Base-by-base conservation (phyloP, 2,888 invertebrate genomes). In the Thelaira solivaga region DNA sequence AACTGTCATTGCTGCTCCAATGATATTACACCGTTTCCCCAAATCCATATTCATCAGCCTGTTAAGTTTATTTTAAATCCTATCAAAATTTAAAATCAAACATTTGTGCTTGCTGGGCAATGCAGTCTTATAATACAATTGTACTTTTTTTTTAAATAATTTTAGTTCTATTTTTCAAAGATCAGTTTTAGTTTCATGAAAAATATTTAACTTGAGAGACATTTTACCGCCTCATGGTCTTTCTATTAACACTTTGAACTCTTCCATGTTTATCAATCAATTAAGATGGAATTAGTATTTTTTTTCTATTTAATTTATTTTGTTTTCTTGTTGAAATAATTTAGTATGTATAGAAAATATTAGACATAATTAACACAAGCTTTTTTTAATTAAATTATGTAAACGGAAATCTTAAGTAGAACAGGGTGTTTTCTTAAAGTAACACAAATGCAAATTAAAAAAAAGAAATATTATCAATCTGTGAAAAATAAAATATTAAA, bases 171-270 rank as follows among this genome's bases (percentile, higher is more conserved):
- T 24, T 8, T n/a, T 55, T 20, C 7, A 34, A 16, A 20, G 16
- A 20, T 22, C 8, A 43, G 41, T 51, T 29, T 13, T 53, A 31
- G n/a, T 29, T 11, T 16, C 13, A 20, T 20, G 2, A 20, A 49
- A 22, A 7, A 4, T 43, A 20, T 2, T 2, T 7, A 22, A 3
- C 18, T 45, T 34, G 2, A n/a, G n/a, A 22, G 20, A 16, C 6
- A 29, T 26, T 36, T 43, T 51, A 45, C 36, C 61, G 74, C 67
- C 20, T 65, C 31, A 8, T 39, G 39, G 10, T n/a, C 24, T 68
- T 68, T 45, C 59, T 45, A 68, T 75, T 75, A 47, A 75, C 74
- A 45, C 29, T 45, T 53, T 75, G 74, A 75, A 75, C 74, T 68
- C 31, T 49, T 55, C 31, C 31, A 47, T 64, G 36, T 53, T 68